Evolutionary conservation across 1,140 invertebrate genomes (phyloP).

Genomic region (Littorina saxatilis): DNA sequence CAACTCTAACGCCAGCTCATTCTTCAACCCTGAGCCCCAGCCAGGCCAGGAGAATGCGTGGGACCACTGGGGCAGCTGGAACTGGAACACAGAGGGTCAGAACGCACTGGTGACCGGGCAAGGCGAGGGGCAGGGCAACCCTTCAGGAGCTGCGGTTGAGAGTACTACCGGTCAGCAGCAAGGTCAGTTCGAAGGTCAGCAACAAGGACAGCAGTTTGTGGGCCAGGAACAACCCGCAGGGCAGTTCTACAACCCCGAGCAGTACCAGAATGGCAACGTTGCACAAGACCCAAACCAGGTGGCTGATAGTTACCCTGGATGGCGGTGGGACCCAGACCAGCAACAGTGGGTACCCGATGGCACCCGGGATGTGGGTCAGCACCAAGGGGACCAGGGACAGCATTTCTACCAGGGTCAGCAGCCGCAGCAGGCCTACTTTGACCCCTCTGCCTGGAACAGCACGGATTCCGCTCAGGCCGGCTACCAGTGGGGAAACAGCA

Average conservation of each 20-base stretch:
- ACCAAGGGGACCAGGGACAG: not conserved
- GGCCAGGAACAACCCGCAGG: conserved; percentile 8
- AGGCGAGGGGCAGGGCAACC: conserved; percentile 2
- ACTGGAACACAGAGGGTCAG: conserved; percentile 37
- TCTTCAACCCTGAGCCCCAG: not conserved
- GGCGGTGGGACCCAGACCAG: not conserved
- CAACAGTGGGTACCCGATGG: not conserved
- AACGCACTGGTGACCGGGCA: conserved; percentile 8
- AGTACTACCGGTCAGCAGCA: not conserved
- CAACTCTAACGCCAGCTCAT: conserved; percentile 16
- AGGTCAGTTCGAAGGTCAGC: not conserved
- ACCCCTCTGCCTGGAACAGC: conserved; percentile 22
- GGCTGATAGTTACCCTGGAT: not conserved
- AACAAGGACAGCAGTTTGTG: conserved; percentile 24
- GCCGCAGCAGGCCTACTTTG: conserved; percentile 5
- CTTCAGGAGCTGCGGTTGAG: not conserved
- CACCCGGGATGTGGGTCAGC: not conserved
- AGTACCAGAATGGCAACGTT: not conserved
- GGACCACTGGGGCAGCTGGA: conserved; percentile 52
- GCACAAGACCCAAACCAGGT: not conserved
- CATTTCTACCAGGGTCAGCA: conserved; percentile 1
- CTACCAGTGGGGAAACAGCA: not conserved
- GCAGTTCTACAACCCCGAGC: conserved; percentile 30
- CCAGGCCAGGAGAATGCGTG: conserved; percentile 32
- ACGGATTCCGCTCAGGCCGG: conserved; percentile 5